Evolutionary conservation across 2,888 invertebrate genomes (phyloP), one percentile per base, ranked within the genome.

Genomic region (Dromius quadrimaculatus): DNA sequence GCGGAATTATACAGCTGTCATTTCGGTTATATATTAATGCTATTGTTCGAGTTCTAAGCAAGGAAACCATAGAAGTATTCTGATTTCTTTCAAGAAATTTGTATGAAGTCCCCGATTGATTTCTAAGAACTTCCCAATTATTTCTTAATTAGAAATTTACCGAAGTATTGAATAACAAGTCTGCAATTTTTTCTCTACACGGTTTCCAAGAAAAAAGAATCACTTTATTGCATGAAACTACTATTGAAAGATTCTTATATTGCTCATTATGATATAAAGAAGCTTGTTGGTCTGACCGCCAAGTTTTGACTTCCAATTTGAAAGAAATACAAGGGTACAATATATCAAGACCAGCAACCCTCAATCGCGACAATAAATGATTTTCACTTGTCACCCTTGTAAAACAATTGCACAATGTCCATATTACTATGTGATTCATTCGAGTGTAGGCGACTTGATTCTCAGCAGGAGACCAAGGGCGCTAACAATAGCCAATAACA

Each of bases 1-100:
- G 68, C 68, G 59, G 68, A 68, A 68, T 68, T 68, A 68, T 68
- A 59, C 68, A 68, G 68, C 68, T 68, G 68, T 68, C 68, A 68
- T 45, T 54, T 59, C 45, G 59, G 32, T 23, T 28, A 59, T 68
- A 59, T 68, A 59, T 68, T 68, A 68, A 45, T 45, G 38, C 68
- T 68, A 59, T 68, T 68, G 68, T 68, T 57, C 32, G 32, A 43
- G 15, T n/a, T 28, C 28, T 50, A 50, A 50, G 65, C 23, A 22
- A 8, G 54, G 41, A 59, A 59, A 19, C 59, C 34, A 17, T n/a
- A 11, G 19, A 17, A 47, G 19, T 41, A 41, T 13, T 41, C 13
- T 22, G 20, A 34, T 59, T 36, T 59, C 36, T 34, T 19, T 9
- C 3, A 5, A 19, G 36, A 36, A 19, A 36, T 59, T 59, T 20